Evolutionary conservation across 1,140 invertebrate species (phyloP), one percentile per base, ranked within the genome.

Genomic region (Ridgeia piscesae): DNA sequence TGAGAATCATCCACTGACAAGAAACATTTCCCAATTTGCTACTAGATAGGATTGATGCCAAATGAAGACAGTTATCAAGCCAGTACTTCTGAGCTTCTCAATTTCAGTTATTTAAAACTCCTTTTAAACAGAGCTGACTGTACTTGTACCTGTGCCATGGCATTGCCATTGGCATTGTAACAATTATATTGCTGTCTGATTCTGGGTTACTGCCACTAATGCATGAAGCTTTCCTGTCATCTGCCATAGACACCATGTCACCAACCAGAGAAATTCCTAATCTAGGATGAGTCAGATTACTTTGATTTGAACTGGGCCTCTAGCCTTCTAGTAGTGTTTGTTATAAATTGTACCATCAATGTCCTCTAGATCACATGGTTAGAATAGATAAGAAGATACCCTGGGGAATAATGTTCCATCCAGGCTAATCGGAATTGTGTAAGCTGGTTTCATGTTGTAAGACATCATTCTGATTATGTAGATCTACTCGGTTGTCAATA

Each of bases 291-390:
- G 11, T 77, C 58, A 21, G 58, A 77, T 77, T 77, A 77, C 58
- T 77, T 77, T 77, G 58, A 77, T 77, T 77, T 77, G 58, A 77
- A 77, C 58, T 77, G 6, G 58, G 58, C 58, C 58, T 77, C 58
- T 77, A 77, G 27, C 58, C 58, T 77, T 31, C 58, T 77, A 11
- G 42, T 42, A 77, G 27, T 14, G 17, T 77, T 77, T 77, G 58
- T 31, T 77, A 77, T 77, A 77, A 77, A 77, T 77, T 77, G 58
- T 77, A 77, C 58, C 58, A 77, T 77, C 58, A 77, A 77, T 77
- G 58, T 77, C 58, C 58, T 77, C 58, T 27, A 77, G 58, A 77
- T 77, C 58, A 77, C 27, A 27, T 77, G 58, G 17, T 4, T 77
- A 77, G 27, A 77, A 77, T 77, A 77, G 58, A 77, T 77, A 77